Base-by-base conservation (phyloP, 2,113 vertebrate species). In the Pseudonaja textilis region DNA sequence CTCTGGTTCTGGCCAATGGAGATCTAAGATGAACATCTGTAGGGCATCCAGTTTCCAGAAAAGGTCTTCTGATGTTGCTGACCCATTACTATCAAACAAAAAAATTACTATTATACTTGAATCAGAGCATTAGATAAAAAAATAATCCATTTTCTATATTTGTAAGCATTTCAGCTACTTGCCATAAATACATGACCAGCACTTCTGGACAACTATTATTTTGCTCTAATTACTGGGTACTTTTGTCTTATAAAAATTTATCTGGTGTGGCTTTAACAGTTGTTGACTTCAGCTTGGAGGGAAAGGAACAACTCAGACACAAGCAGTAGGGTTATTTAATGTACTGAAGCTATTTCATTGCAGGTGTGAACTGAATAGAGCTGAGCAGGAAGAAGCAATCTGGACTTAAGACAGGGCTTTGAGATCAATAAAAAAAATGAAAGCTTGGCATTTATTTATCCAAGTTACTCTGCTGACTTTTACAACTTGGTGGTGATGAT, bases 41-140 rank as follows among this genome's bases (percentile, higher is more conserved):
- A 99, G 98, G 8, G 99, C 99, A 86, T 99, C 99, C 55, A 99
- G 97, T 97, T 99, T 99, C 99, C 99, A 99, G 94, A 99, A 99
- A 59, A 99, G 97, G 92, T 99, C 99, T 97, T 99, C 99, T 2
- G 99, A 99, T 69, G 98, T 99, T 94, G 98, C 98, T 11, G 99
- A 99, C 91, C 99, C 99, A 89, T 99, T 99, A 64, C 99, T 99
- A 93, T 94, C 56, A 91, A 94, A 20, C 93, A 94, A 95, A 93
- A 94, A 93, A 93, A 85, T 22, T 90, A 91, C 94, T 94, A 94
- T 55, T 81, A 89, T 92, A 95, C 95, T 94, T 56, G 47, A 96
- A 93, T 90, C 3, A 34, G 56, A 94, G 42, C 93, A 90, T n/a
- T 64, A 92, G 86, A 57, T 11, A n/a, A 93, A 7, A 7, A 50